Evolutionary conservation across 2,888 invertebrate genomes (phyloP).

Genomic region (Tiphia femorata): DNA sequence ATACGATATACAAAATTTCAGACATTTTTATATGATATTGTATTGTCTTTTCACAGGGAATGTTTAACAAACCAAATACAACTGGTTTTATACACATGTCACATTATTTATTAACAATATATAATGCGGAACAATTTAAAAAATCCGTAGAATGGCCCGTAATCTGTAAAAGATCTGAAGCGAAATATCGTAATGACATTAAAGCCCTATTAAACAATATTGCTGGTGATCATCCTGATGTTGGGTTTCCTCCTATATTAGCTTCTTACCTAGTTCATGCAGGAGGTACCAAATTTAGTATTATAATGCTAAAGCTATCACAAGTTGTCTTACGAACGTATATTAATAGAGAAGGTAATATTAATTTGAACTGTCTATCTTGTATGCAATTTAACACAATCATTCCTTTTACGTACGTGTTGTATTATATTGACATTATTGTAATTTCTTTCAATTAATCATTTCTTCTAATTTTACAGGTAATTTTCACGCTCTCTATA

Average conservation of each 20-base stretch:
- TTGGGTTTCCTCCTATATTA: constrained; percentile 58
- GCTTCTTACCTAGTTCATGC: constrained; percentile 60
- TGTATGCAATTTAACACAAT: not conserved
- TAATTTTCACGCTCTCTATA: constrained; percentile 24
- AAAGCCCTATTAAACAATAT: constrained; percentile 53
- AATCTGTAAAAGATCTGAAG: constrained; percentile 59
- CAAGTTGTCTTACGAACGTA: constrained; percentile 52
- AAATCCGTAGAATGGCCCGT: constrained; percentile 60
- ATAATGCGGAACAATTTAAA: constrained; percentile 54
- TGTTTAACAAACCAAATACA: constrained; percentile 65
- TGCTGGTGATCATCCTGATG: constrained; percentile 55
- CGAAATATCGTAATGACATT: constrained; percentile 58
- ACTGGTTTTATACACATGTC: constrained; percentile 59
- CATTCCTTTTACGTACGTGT: not conserved
- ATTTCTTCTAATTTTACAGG: constrained; percentile 24
- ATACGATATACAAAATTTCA: not conserved
- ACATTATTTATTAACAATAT: constrained; percentile 57
- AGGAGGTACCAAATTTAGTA: constrained; percentile 58
- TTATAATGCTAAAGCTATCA: constrained; percentile 63
- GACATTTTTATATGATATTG: too few relatives aligned
- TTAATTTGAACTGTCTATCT: constrained; percentile 1
- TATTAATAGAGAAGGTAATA: constrained; percentile 51
- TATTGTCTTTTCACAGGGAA: constrained; percentile 49
- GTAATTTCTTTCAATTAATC: not conserved
- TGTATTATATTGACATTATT: not conserved